phyloP scores from a whole-genome alignment of 2,888 invertebrate species.

The Heterodera filipjevi region DNA sequence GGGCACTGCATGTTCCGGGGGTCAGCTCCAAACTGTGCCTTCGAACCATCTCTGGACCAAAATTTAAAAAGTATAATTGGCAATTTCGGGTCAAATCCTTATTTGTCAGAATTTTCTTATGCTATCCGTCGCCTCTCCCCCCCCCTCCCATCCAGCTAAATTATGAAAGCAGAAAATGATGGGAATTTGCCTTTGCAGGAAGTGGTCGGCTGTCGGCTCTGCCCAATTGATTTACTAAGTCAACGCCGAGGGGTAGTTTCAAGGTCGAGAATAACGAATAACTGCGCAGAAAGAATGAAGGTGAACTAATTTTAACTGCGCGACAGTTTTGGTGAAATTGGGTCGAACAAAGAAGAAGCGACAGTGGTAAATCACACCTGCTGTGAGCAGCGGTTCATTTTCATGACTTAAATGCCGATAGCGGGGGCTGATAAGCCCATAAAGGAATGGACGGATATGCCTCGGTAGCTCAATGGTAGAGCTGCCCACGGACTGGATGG shows the following conservation, averaged over 20 bases:
- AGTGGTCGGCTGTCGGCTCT: neutral
- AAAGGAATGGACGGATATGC: neutral
- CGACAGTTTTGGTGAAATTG: neutral
- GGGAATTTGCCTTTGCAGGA: neutral
- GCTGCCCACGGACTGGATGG: too few relatives aligned
- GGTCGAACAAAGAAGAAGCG: constrained; percentile 1
- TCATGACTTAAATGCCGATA: too few relatives aligned
- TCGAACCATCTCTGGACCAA: neutral
- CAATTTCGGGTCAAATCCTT: neutral
- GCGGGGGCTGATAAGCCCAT: too few relatives aligned
- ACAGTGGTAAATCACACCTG: neutral
- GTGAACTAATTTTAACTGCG: neutral
- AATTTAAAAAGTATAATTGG: neutral
- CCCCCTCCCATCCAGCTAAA: neutral
- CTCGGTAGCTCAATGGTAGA: too few relatives aligned
- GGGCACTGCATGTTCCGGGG: neutral
- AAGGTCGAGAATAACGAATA: neutral
- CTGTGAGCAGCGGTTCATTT: neutral
- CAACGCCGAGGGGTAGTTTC: neutral
- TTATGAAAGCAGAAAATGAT: neutral
- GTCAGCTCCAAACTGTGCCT: constrained; percentile 9
- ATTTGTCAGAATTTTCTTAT: too few relatives aligned
- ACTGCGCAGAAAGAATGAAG: neutral
- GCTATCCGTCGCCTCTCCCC: too few relatives aligned
- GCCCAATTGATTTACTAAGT: neutral